phyloP scores from a whole-genome alignment of 2,797 vertebrate genomes.

The Rhabdomys pumilio region DNA sequence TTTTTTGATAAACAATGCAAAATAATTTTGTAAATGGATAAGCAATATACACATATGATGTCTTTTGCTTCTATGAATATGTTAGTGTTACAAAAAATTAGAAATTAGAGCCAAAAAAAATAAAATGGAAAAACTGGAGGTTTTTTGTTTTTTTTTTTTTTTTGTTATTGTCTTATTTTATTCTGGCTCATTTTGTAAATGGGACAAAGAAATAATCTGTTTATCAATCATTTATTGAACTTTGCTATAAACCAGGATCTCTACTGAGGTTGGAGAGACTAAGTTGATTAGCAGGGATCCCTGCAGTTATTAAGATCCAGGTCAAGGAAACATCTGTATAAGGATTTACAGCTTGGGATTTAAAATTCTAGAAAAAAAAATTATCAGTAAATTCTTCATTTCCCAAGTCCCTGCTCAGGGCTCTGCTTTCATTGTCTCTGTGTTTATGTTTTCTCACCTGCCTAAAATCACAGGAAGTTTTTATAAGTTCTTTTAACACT shows the following conservation, averaged over 20 bases:
- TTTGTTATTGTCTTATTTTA: constrained; percentile 56
- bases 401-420: not conserved
- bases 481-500: constrained; percentile 39
- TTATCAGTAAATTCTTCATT: constrained; percentile 61
- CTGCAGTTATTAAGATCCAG: constrained; percentile 54
- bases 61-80: constrained; percentile 4
- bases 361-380: constrained; percentile 1
- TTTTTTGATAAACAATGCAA: constrained; percentile 53
- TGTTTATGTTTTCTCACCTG: constrained; percentile 49
- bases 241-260: not conserved
- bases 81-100: constrained; percentile 50
- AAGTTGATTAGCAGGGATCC: constrained; percentile 54
- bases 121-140: constrained; percentile 45
- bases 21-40: constrained; percentile 43
- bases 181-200: constrained; percentile 55
- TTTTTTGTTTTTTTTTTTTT: too few species aligned
- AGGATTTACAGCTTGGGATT: constrained; percentile 34
- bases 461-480: constrained; percentile 63
- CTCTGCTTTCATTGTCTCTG: constrained; percentile 23
- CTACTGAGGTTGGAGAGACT: constrained; percentile 31
- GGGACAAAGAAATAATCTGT: constrained; percentile 39
- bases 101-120: constrained; percentile 35
- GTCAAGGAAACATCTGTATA: constrained; percentile 38
- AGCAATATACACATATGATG: constrained; percentile 14
- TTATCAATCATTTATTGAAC: constrained; percentile 48